Evolutionary conservation across 2,113 vertebrate species (phyloP), one percentile per base, ranked within the genome.

Genomic region (Cyanocitta stelleri): DNA sequence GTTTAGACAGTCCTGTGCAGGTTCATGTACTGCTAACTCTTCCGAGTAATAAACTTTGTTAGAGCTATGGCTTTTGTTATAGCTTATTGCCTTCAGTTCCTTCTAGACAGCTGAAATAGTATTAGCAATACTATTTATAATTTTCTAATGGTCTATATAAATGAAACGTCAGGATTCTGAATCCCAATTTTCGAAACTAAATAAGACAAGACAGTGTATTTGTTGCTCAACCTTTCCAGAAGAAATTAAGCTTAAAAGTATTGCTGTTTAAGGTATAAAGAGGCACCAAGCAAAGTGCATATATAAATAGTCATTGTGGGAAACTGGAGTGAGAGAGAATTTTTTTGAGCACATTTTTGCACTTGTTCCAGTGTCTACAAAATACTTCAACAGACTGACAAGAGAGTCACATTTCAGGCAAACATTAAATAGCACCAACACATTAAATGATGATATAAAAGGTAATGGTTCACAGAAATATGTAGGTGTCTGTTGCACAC

Each of bases 401-500:
- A 94, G 63, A 95, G 29, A 51, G 58, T 69, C 85, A 59, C 54
- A 68, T 95, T 95, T 96, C 94, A 89, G 81, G 35, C 63, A 93
- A 96, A 94, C 58, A 44, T 96, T 91, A 90, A 95, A 95, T 89
- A 85, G 54, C 22, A 86, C 71, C 66, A 86, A 68, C 87, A 73
- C 18, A 7, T 85, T 96, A 96, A 94, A 94, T 80, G 86, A 79
- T 90, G 85, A 87, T 79, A 90, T 94, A 92, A 92, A 87, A 91
- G 80, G 81, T 87, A 92, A 61, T 68, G 74, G 91, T 96, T 94
- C 95, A 89, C 90, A 95, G 95, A 95, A 95, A 95, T 94, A 96
- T 73, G 92, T 94, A 74, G 82, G 87, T 92, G 88, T 95, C 97
- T 96, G 93, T 83, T 66, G 32, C 81, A 87, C 88, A 84, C 93